Conservation (phyloP, 2,888 invertebrate species). For the Strigamia crassipes region DNA sequence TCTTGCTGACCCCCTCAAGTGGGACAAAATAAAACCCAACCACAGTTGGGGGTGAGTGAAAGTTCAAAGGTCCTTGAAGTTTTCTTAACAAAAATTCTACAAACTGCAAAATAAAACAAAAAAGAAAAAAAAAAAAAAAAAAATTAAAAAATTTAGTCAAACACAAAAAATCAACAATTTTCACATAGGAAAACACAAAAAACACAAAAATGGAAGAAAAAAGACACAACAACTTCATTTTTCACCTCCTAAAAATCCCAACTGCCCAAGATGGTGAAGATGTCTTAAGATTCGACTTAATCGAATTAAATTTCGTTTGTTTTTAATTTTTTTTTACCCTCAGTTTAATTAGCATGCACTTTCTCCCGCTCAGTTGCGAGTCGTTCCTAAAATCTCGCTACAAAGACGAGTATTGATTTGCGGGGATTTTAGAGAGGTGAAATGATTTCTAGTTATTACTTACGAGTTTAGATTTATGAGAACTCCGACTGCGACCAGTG, state of each 20-base stretch:
- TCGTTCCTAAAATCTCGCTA: constrained; percentile 16
- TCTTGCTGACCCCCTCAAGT: constrained; percentile 38
- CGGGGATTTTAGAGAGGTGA: background rate
- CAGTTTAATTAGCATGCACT: background rate
- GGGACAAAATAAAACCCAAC: constrained; percentile 40
- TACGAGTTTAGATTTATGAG: background rate
- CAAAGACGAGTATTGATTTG: background rate
- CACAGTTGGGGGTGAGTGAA: constrained; percentile 27
- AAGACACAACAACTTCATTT: too few species aligned
- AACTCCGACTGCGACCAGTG: background rate
- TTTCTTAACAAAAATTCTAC: background rate
- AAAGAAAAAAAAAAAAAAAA: background rate
- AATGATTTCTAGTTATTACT: background rate
- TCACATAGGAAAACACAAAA: too few species aligned
- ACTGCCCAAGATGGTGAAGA: too few species aligned
- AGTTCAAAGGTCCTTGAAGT: constrained; percentile 21
- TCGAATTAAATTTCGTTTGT: background rate
- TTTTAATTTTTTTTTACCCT: background rate
- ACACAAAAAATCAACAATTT: background rate
- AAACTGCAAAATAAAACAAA: background rate
- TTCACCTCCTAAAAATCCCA: too few species aligned
- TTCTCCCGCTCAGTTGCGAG: background rate
- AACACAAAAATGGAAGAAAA: too few species aligned
- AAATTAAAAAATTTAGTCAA: background rate
- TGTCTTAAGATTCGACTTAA: too few species aligned